A percentile compares a stretch with the other conserved stretches of the same genome.
Evolutionary conservation across 2,888 invertebrate genomes (phyloP).

Genomic region (Drosophila nr. medialis): DNA sequence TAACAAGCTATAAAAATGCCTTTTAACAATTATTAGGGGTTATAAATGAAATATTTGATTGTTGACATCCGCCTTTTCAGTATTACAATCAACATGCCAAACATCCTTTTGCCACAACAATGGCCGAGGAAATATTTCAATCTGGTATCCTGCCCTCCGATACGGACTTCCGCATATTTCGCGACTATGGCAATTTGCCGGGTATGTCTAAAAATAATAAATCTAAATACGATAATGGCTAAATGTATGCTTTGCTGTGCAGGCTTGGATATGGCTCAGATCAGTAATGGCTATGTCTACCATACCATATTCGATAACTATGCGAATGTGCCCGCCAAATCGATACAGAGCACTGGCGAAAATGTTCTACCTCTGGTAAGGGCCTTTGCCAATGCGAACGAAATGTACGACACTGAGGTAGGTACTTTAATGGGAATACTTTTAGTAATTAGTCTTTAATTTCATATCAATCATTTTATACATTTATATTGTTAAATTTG

Average conservation of each 20-base stretch:
- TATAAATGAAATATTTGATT: constrained; percentile 16
- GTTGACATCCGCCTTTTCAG: constrained; percentile 62
- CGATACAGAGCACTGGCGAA: constrained; percentile 90
- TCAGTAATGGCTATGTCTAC: constrained; percentile 90
- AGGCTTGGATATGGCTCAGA: constrained; percentile 92
- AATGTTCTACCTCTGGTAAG: constrained; percentile 87
- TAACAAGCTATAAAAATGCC: constrained; percentile 3
- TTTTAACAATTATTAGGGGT: constrained; percentile 20
- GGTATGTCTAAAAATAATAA: constrained; percentile 82
- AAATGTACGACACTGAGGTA: constrained; percentile 79
- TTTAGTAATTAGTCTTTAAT: not conserved
- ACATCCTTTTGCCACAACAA: constrained; percentile 87
- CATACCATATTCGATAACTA: constrained; percentile 90
- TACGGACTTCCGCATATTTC: constrained; percentile 89
- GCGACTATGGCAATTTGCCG: constrained; percentile 87
- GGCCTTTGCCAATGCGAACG: constrained; percentile 85
- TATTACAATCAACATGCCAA: constrained; percentile 85
- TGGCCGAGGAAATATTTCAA: constrained; percentile 88
- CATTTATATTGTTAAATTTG: not conserved
- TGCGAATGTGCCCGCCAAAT: constrained; percentile 87
- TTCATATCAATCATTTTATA: not conserved
- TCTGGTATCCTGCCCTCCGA: constrained; percentile 88
- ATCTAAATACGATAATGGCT: too few species aligned
- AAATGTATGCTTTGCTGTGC: constrained; percentile 4
- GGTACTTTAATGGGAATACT: constrained; percentile 12